phyloP scores from a whole-genome alignment of 2,113 vertebrate species.

The Seriola dumerili region DNA sequence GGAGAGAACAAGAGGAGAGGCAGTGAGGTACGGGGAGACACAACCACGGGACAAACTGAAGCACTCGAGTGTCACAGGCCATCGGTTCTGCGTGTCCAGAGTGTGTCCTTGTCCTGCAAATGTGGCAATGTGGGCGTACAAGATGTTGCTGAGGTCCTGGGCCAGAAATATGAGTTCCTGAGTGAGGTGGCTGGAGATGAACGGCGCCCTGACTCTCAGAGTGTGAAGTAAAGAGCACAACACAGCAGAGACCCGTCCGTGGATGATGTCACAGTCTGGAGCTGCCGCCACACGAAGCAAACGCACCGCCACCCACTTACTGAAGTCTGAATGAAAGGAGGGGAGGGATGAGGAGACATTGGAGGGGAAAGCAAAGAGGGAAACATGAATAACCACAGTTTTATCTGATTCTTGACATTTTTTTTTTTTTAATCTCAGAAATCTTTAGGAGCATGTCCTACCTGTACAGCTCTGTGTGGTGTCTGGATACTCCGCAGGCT shows the following conservation, averaged over 20 bases:
- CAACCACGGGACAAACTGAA: conserved; percentile 82
- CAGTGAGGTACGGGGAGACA: conserved; percentile 84
- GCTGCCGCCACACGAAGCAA: conserved; percentile 92
- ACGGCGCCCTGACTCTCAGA: conserved; percentile 88
- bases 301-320: conserved; percentile 93
- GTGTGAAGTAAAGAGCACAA: conserved; percentile 92
- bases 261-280: conserved; percentile 90
- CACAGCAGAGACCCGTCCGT: conserved; percentile 88
- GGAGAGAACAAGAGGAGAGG: conserved; percentile 85
- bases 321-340: conserved; percentile 88
- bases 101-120: conserved; percentile 36
- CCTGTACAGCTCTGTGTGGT: conserved; percentile 86
- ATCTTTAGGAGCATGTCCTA: conserved; percentile 69
- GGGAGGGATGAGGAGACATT: conserved; percentile 1
- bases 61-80: conserved; percentile 86
- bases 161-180: conserved; percentile 88
- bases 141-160: conserved; percentile 87
- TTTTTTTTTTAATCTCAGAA: background rate
- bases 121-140: conserved; percentile 70
- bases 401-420: background rate
- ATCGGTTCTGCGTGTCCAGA: conserved; percentile 64
- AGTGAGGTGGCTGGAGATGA: conserved; percentile 88
- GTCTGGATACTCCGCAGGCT: conserved; percentile 83
- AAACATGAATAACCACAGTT: background rate
- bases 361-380: background rate